A percentile compares a stretch with the other conserved stretches of the same genome.
phyloP scores from a whole-genome alignment of 2,113 vertebrate species.

The Barbus barbus region DNA sequence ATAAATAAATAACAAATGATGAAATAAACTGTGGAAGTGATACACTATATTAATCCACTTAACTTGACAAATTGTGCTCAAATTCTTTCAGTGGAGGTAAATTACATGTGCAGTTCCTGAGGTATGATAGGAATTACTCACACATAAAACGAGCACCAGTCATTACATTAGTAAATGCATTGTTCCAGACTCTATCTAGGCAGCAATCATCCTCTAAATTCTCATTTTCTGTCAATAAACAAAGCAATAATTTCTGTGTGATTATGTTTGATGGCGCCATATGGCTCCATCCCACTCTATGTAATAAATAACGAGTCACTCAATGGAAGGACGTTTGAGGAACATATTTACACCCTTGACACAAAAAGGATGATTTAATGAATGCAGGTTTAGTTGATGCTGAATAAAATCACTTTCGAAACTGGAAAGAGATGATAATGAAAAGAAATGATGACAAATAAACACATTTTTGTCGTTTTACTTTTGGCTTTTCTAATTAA shows the following conservation, averaged over 20 bases:
- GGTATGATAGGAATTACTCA: slow-evolving; percentile 4
- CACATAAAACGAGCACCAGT: background rate
- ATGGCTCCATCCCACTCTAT: slow-evolving; percentile 50
- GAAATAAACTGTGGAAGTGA: background rate
- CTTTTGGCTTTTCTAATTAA: slow-evolving; percentile 78
- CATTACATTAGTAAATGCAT: slow-evolving; percentile 42
- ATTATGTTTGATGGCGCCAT: slow-evolving; percentile 60
- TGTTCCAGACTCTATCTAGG: slow-evolving; percentile 31
- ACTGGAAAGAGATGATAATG: slow-evolving; percentile 64
- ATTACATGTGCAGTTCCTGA: background rate
- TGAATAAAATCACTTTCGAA: slow-evolving; percentile 64
- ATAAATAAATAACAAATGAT: background rate
- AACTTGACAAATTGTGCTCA: background rate
- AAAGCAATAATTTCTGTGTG: slow-evolving; percentile 48
- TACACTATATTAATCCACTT: slow-evolving; percentile 12
- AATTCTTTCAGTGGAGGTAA: slow-evolving; percentile 5
- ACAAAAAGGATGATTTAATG: slow-evolving; percentile 52
- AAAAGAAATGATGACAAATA: slow-evolving; percentile 74
- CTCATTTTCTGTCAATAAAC: slow-evolving; percentile 53
- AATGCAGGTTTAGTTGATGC: slow-evolving; percentile 61
- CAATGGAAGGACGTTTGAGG: slow-evolving; percentile 30
- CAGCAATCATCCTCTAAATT: slow-evolving; percentile 46
- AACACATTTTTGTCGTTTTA: slow-evolving; percentile 55
- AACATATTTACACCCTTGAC: slow-evolving; percentile 37
- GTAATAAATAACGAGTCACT: slow-evolving; percentile 48